phyloP scores from a whole-genome alignment of 2,888 invertebrate species.

The Hirtodrosophila alboralis region DNA sequence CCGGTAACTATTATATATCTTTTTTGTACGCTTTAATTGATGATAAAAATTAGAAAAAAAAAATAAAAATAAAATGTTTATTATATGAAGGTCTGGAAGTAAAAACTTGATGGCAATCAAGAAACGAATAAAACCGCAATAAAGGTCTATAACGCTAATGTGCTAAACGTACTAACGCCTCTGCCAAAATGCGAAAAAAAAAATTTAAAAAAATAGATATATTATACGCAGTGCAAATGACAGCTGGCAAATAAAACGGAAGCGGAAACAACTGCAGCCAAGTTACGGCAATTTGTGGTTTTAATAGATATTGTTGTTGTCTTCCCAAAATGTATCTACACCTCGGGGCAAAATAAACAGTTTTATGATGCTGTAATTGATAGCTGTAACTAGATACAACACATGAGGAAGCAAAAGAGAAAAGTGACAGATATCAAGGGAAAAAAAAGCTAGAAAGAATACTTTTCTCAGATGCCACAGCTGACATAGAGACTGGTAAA shows the following conservation, averaged over 20 bases:
- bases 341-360: constrained; percentile 28
- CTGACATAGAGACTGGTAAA: constrained; percentile 29
- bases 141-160: constrained; percentile 25
- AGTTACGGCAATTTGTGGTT: constrained; percentile 74
- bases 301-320: constrained; percentile 48
- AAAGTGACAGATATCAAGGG: constrained; percentile 18
- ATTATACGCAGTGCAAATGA: constrained; percentile 46
- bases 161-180: constrained; percentile 3
- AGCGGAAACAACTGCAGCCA: constrained; percentile 71
- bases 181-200: constrained; percentile 8
- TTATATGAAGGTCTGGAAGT: constrained; percentile 27
- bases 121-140: constrained; percentile 56
- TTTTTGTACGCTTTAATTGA: constrained; percentile 4
- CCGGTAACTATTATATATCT: constrained; percentile 4
- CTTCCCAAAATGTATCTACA: constrained; percentile 18
- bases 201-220: constrained; percentile 46
- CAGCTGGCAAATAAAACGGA: constrained; percentile 52
- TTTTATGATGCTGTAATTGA: constrained; percentile 59
- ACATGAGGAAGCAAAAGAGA: constrained; percentile 12
- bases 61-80: too few relatives aligned
- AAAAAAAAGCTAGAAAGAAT: constrained; percentile 5
- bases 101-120: constrained; percentile 11
- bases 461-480: constrained; percentile 40
- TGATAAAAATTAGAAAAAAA: neutral
- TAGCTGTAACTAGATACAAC: constrained; percentile 38